These are phyloP conservation scores for Mirounga angustirostris DNA, from an alignment of 2,113 vertebrate genomes.

Conservation along the genomic window DNA sequence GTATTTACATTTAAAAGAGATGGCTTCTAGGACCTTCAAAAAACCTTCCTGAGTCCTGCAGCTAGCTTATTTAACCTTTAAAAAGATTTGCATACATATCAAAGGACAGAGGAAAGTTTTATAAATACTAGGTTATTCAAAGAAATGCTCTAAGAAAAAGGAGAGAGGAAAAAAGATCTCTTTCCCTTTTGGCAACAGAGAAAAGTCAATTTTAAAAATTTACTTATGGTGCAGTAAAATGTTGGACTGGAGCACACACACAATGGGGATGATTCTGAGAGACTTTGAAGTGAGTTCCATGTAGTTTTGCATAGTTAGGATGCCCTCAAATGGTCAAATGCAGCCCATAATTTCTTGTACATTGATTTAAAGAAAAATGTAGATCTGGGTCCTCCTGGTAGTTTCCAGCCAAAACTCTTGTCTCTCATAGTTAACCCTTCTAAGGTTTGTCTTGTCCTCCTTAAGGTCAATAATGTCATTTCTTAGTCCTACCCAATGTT, in stretches of 20 bases:
- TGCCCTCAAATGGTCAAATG: not conserved
- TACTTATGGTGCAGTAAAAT: not conserved
- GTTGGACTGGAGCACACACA: not conserved
- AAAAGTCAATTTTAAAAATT: not conserved
- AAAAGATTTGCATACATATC: conserved; percentile 2
- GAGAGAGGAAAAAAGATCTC: not conserved
- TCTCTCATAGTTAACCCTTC: not conserved
- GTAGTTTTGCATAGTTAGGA: not conserved
- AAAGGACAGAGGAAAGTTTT: not conserved
- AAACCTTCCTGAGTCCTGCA: not conserved
- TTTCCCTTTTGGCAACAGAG: not conserved
- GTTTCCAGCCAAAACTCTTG: not conserved
- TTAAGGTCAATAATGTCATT: not conserved
- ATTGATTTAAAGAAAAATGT: conserved; percentile 6
- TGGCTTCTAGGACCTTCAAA: not conserved
- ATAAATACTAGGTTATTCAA: conserved; percentile 29
- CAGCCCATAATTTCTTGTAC: not conserved
- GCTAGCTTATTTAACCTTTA: conserved; percentile 34
- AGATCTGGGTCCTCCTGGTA: not conserved
- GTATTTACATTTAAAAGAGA: not conserved
- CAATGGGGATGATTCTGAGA: not conserved
- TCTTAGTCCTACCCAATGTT: not conserved
- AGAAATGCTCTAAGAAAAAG: not conserved
- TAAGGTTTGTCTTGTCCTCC: not conserved
- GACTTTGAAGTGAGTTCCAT: not conserved